Evolutionary conservation across 2,888 invertebrate species (phyloP), one percentile per base, ranked within the genome.

Genomic region (Oxystoma pomonae): DNA sequence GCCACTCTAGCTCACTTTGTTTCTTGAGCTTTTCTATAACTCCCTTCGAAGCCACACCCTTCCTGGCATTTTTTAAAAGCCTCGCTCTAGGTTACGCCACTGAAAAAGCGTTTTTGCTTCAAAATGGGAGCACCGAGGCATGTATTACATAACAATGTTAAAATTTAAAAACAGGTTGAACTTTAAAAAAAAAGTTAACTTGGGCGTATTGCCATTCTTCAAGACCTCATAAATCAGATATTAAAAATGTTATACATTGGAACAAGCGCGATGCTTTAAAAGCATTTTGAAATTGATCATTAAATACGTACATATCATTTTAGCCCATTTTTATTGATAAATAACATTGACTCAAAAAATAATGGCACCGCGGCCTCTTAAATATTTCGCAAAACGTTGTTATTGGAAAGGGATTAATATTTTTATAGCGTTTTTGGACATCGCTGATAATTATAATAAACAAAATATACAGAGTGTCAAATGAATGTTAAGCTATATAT

Each of bases 111-210:
- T 7, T 35, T 35, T 7, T 7, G 35, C 5, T 19, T 19, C n/a
- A 16, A 64, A 64, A 65, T 53, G 62, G 52, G 62, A 65, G 62
- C 62, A 62, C 53, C 53, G 21, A 35, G 12, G 12, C 12, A 12
- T 12, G 20, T 55, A 35, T 65, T 65, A 62, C 60, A 62, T 65
- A 62, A 65, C 62, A 59, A 62, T 60, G 65, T 65, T 35, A 65
- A 65, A 65, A 65, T 62, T 62, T 65, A 59, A 65, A 65, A 62
- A 62, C 64, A 62, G 57, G 65, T 65, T 65, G 65, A 65, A 65
- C 65, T 65, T 65, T 65, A 58, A 62, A 65, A 61, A 64, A 60
- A 60, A 19, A 16, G 19, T 16, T 12, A 53, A 55, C 49, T 21
- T 64, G 64, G 64, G 64, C 64, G 64, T 65, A 58, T 59, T 59